phyloP scores from a whole-genome alignment of 2,797 vertebrate genomes.

The Muscicapa comitata region DNA sequence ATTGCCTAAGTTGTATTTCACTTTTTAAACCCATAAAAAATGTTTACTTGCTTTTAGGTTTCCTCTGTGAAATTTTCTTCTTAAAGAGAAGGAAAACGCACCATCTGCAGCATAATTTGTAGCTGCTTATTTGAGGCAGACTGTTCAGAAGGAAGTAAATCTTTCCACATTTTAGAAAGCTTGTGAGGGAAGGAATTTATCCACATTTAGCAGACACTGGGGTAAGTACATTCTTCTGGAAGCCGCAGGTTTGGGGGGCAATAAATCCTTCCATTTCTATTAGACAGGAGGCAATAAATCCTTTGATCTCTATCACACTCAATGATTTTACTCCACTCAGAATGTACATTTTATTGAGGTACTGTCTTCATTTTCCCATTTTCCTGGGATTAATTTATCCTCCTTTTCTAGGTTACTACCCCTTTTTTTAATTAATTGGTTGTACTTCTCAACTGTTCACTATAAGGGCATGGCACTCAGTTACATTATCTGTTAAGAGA shows the following conservation, averaged over 20 bases:
- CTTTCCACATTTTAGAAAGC: conserved; percentile 52
- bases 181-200: conserved; percentile 46
- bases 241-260: conserved; percentile 29
- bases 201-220: conserved; percentile 32
- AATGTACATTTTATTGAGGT: conserved; percentile 19
- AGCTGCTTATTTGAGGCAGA: conserved; percentile 17
- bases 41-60: not conserved
- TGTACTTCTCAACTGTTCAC: not conserved
- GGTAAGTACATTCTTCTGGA: conserved; percentile 65
- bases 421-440: conserved; percentile 13
- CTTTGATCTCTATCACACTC: conserved; percentile 57
- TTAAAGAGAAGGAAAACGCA: not conserved
- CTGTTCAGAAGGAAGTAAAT: conserved; percentile 54
- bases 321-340: conserved; percentile 30
- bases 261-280: conserved; percentile 60
- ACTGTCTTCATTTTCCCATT: conserved; percentile 23
- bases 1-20: not conserved
- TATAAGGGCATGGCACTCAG: not conserved
- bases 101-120: conserved; percentile 39
- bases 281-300: conserved; percentile 56
- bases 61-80: not conserved
- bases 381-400: conserved; percentile 15
- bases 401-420: not conserved
- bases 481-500: not conserved
- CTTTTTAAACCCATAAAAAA: not conserved